Conservation (phyloP, 2,797 vertebrate genomes). For the Anabas testudineus region DNA sequence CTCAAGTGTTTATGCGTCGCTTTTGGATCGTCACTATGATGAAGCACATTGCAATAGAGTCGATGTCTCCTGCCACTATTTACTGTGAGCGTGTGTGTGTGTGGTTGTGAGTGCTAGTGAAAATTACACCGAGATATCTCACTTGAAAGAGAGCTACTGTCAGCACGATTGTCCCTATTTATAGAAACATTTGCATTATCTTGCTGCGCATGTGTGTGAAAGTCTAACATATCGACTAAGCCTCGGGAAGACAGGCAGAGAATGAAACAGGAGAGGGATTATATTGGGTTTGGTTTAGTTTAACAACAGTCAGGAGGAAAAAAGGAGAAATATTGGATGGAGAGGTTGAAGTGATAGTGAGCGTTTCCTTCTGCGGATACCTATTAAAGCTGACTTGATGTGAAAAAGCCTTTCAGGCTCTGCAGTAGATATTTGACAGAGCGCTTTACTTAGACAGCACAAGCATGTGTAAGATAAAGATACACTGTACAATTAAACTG, state of each 20-base stretch:
- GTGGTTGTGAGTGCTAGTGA: constrained; percentile 47
- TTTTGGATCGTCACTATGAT: constrained; percentile 62
- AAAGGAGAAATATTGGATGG: constrained; percentile 45
- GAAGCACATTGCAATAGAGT: constrained; percentile 53
- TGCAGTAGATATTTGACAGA: constrained; percentile 66
- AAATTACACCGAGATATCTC: constrained; percentile 78
- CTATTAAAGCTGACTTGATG: constrained; percentile 65
- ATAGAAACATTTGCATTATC: constrained; percentile 88
- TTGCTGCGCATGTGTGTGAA: constrained; percentile 68
- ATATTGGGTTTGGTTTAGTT: constrained; percentile 64
- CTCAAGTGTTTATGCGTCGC: constrained; percentile 66
- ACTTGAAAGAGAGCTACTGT: constrained; percentile 80
- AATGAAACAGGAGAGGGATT: constrained; percentile 66
- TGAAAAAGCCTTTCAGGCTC: constrained; percentile 61
- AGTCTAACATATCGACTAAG: constrained; percentile 76
- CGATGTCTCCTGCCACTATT: constrained; percentile 47
- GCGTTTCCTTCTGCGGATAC: constrained; percentile 58
- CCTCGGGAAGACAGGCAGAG: constrained; percentile 60
- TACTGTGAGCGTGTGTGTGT: constrained; percentile 26
- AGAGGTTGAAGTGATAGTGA: constrained; percentile 53
- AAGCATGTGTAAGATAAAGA: constrained; percentile 39
- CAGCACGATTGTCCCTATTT: constrained; percentile 86
- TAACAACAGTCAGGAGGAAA: constrained; percentile 51
- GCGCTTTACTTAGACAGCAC: constrained; percentile 35
- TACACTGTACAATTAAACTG: constrained; percentile 31